Percentiles rank a stretch among this genome's conserved stretches.
Evolutionary conservation across 2,797 vertebrate species (phyloP).

Genomic region (Enteromius anoplus): DNA sequence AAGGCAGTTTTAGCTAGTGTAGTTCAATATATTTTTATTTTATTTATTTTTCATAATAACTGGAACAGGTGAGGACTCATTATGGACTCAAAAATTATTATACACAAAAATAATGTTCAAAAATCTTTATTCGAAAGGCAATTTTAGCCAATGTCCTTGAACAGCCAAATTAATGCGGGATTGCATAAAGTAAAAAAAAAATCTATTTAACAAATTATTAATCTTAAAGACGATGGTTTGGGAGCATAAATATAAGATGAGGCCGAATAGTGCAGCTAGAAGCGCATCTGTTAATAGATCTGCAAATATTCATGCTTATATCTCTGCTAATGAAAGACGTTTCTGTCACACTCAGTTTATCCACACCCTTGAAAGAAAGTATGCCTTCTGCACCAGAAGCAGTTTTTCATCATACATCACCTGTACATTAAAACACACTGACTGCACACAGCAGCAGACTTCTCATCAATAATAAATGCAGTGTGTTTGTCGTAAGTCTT

Average conservation of each 20-base stretch:
- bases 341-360: neutral
- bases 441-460: conserved; percentile 3
- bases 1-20: no score
- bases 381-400: neutral
- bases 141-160: neutral
- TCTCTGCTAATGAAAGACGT: neutral
- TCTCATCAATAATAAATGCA: neutral
- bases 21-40: no score
- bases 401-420: no score
- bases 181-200: neutral
- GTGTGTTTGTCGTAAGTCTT: neutral
- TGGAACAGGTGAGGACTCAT: neutral
- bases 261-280: neutral
- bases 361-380: neutral
- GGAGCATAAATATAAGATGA: conserved; percentile 14
- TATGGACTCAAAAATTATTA: neutral
- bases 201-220: neutral
- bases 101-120: neutral
- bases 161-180: no score
- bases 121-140: neutral
- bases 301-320: conserved; percentile 23
- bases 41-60: neutral
- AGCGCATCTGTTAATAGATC: neutral
- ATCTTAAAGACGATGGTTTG: neutral
- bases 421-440: neutral